Evolutionary conservation across 2,797 vertebrate species (phyloP).

Genomic region (Pteropus rufus): DNA sequence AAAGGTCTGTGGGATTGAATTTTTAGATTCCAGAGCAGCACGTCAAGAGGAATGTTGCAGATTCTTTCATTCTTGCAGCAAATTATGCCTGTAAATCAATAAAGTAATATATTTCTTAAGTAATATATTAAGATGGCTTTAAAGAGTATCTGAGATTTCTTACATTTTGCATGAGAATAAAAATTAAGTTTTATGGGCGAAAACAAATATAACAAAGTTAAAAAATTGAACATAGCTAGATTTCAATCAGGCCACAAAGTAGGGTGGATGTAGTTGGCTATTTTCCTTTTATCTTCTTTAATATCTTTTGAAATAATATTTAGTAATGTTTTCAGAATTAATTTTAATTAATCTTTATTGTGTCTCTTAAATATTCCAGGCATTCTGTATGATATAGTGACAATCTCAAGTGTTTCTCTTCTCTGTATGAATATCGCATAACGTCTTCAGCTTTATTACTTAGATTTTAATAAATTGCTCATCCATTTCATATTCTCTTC

Average conservation of each 20-base stretch:
- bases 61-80: constrained; percentile 53
- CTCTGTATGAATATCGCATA: not conserved
- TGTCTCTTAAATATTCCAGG: not conserved
- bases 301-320: not conserved
- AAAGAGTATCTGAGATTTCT: constrained; percentile 27
- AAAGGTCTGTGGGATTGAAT: constrained; percentile 65
- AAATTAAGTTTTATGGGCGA: not conserved
- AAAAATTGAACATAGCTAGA: not conserved
- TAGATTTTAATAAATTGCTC: constrained; percentile 7
- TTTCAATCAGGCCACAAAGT: not conserved
- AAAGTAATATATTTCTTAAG: constrained; percentile 52
- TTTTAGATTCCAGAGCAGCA: constrained; percentile 58
- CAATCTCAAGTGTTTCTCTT: not conserved
- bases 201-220: not conserved
- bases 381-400: not conserved
- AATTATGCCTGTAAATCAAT: constrained; percentile 55
- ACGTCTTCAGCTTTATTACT: not conserved
- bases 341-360: not conserved
- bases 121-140: constrained; percentile 30
- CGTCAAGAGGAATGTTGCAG: constrained; percentile 60
- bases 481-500: not conserved
- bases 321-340: not conserved
- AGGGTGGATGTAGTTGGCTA: not conserved
- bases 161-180: not conserved
- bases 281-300: not conserved